These are phyloP conservation scores for Coptodon rendalli DNA, from an alignment of 2,113 vertebrate species.

Conservation along the genomic window DNA sequence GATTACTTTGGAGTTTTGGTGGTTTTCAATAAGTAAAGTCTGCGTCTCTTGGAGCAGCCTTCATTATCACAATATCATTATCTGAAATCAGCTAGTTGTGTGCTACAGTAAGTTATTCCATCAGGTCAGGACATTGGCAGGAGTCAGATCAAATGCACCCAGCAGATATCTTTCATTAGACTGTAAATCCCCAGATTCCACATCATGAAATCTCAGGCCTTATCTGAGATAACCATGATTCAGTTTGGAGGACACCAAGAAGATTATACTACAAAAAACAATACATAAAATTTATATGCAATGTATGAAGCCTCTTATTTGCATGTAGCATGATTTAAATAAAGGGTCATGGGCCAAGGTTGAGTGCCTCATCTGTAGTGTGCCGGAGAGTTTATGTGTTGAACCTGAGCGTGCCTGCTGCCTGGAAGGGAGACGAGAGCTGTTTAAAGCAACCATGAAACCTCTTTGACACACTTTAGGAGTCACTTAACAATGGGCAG, in stretches of 20 bases:
- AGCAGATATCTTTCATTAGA: not conserved
- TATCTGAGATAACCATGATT: not conserved
- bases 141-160: not conserved
- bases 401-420: constrained; percentile 37
- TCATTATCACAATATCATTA: not conserved
- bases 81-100: not conserved
- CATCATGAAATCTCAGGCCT: not conserved
- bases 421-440: constrained; percentile 31
- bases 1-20: not conserved
- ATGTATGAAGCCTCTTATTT: not conserved
- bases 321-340: not conserved
- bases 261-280: not conserved
- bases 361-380: not conserved
- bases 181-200: not conserved
- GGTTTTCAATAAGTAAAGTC: not conserved
- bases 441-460: constrained; percentile 59
- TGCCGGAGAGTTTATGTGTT: constrained; percentile 6
- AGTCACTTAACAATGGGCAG: constrained; percentile 59
- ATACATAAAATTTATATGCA: not conserved
- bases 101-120: not conserved
- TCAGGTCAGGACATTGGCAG: not conserved
- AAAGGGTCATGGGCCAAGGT: constrained; percentile 24
- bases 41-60: not conserved
- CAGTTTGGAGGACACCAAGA: not conserved
- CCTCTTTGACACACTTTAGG: constrained; percentile 63